Evolutionary conservation across 2,113 vertebrate genomes (phyloP).

Genomic region (Benitochromis conjunctus): DNA sequence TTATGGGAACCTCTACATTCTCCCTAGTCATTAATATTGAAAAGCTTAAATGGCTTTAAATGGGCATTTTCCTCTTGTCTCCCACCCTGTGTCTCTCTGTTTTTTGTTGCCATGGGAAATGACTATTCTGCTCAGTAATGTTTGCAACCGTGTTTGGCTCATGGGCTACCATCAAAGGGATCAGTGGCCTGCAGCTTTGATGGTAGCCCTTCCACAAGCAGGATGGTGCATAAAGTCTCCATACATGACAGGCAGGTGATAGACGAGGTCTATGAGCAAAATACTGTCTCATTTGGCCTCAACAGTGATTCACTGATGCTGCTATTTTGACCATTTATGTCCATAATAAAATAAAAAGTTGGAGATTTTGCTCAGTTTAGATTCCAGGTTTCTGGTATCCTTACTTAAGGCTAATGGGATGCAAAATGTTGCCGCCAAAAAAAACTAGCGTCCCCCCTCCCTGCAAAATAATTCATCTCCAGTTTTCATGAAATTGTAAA

Average conservation of each 20-base stretch:
- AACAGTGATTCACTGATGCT: not conserved
- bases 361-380: not conserved
- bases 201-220: slow-evolving; percentile 20
- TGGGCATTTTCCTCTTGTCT: slow-evolving; percentile 24
- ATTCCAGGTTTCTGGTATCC: not conserved
- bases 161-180: slow-evolving; percentile 45
- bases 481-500: not conserved
- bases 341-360: not conserved
- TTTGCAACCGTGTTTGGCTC: slow-evolving; percentile 48
- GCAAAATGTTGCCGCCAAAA: not conserved
- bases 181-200: slow-evolving; percentile 52
- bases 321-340: slow-evolving; percentile 17
- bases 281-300: not conserved
- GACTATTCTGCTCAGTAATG: slow-evolving; percentile 50
- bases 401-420: not conserved
- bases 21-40: slow-evolving; percentile 44
- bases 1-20: slow-evolving; percentile 52
- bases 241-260: slow-evolving; percentile 20
- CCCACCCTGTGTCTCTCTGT: not conserved
- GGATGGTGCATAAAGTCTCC: not conserved
- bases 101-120: slow-evolving; percentile 60
- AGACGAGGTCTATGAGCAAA: not conserved
- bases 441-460: not conserved
- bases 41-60: slow-evolving; percentile 47
- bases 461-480: not conserved